A percentile compares a stretch with the other conserved stretches of the same genome.
Evolutionary conservation across 2,888 invertebrate genomes (phyloP).

Genomic region (Synergus laeviventris): DNA sequence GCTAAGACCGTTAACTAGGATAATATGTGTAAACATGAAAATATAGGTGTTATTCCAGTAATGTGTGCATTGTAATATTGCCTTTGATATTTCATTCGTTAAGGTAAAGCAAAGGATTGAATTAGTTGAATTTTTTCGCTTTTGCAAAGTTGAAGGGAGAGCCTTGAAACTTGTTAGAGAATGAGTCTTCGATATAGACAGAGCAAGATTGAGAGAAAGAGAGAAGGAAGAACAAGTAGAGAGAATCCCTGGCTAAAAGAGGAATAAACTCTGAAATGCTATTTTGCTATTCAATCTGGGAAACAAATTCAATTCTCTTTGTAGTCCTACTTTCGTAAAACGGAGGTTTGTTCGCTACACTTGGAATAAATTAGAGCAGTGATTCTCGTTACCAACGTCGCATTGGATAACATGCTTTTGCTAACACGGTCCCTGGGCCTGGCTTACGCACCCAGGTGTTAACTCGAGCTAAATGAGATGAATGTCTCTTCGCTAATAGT

Average conservation of each 20-base stretch:
- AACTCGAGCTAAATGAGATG: slow-evolving; percentile 72
- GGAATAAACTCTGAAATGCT: neutral
- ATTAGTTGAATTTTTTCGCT: slow-evolving; percentile 50
- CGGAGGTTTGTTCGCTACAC: slow-evolving; percentile 19
- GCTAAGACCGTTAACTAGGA: slow-evolving; percentile 65
- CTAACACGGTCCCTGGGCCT: slow-evolving; percentile 58
- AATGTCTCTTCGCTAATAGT: slow-evolving; percentile 72
- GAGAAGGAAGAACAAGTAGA: neutral
- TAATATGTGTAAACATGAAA: slow-evolving; percentile 63
- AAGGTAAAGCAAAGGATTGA: slow-evolving; percentile 53
- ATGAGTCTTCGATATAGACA: neutral
- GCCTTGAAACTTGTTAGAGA: neutral
- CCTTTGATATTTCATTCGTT: slow-evolving; percentile 63
- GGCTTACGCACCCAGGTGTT: slow-evolving; percentile 60
- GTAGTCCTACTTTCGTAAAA: slow-evolving; percentile 1
- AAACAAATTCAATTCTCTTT: neutral
- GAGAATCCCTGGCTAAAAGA: neutral
- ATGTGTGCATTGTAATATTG: slow-evolving; percentile 58
- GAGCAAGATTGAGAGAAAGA: neutral
- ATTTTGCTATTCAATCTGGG: neutral
- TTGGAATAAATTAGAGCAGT: slow-evolving; percentile 60
- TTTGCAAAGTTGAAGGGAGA: neutral
- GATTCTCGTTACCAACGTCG: slow-evolving; percentile 58
- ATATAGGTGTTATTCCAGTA: slow-evolving; percentile 56
- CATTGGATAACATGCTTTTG: slow-evolving; percentile 51